These are phyloP conservation scores for Periophthalmodon schlosseri DNA, from an alignment of 2,113 vertebrate genomes.

Conservation along the genomic window DNA sequence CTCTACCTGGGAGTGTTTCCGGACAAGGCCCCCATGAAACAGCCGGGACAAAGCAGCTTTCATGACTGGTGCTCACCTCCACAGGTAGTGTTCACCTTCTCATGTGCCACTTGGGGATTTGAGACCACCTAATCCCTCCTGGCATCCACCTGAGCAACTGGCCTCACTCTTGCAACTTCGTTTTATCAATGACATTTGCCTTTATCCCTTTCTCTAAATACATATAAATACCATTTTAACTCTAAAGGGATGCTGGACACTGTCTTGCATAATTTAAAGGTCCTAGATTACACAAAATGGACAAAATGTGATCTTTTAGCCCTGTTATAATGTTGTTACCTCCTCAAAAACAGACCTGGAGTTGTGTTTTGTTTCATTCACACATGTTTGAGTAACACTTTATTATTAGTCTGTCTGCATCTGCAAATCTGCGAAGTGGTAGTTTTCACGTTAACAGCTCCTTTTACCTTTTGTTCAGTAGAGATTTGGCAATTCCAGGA, in stretches of 20 bases:
- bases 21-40: conserved; percentile 25
- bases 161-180: conserved; percentile 12
- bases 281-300: too few species aligned
- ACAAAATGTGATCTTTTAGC: too few species aligned
- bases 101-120: conserved; percentile 64
- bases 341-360: too few species aligned
- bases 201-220: neutral
- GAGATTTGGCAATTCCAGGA: too few species aligned
- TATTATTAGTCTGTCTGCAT: too few species aligned
- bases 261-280: neutral
- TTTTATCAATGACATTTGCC: conserved; percentile 7
- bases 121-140: conserved; percentile 68
- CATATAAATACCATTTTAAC: neutral
- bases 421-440: too few species aligned
- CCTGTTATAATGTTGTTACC: too few species aligned
- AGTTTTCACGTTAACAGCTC: too few species aligned
- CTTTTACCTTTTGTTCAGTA: too few species aligned
- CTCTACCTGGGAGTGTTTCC: conserved; percentile 22
- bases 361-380: too few species aligned
- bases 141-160: conserved; percentile 61
- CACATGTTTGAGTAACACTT: too few species aligned
- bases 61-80: conserved; percentile 50
- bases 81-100: conserved; percentile 59
- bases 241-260: neutral
- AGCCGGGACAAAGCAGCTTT: conserved; percentile 70